Base-by-base conservation (phyloP, 2,797 vertebrate genomes). In the Psittacula echo region DNA sequence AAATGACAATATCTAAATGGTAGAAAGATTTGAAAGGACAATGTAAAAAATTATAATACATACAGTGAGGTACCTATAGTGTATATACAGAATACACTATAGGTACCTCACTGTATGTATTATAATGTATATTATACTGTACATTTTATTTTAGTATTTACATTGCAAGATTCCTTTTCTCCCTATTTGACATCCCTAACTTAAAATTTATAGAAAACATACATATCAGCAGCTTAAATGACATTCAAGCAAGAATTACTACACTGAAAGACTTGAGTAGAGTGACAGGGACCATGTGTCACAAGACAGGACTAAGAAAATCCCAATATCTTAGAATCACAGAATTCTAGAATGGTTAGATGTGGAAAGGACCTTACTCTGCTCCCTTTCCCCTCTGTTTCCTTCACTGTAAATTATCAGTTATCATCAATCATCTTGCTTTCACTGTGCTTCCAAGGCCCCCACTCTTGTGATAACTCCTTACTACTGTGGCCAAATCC, bases 281-380 rank as follows among this genome's bases (percentile, higher is more conserved):
- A 0, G 0, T 85, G 32, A 26, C n/a, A 86, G 7, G 14, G 27
- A 42, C 16, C 0, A 0, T 44, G 4, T 50, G 15, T 44, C 20
- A 56, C 41, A 42, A 11, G 21, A 78, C 8, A 45, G 26, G 19
- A 70, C 47, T 9, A 65, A 18, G 19, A 91, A 94, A 91, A 84
- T n/a, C 8, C 29, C 39, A 44, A 9, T 37, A 65, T 42, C 9
- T 66, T 81, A 19, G 23, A 24, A 60, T 37, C 22, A 60, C 23
- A 37, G 56, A 37, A 37, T 60, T 17, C 15, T 60, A 17, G 56
- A 37, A 11, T 8, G 23, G 56, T 37, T 60, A 60, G 56, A 60
- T 24, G 23, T 60, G 56, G 23, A 60, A 37, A 60, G 14, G 56
- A 24, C 51, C 9, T 47, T 89, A 47, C 32, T 72, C 50, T 66